A percentile compares a stretch with the other conserved stretches of the same genome.
These are phyloP conservation scores for Diglossa cyanea DNA, from an alignment of 2,797 vertebrate species.

Conservation along the genomic window DNA sequence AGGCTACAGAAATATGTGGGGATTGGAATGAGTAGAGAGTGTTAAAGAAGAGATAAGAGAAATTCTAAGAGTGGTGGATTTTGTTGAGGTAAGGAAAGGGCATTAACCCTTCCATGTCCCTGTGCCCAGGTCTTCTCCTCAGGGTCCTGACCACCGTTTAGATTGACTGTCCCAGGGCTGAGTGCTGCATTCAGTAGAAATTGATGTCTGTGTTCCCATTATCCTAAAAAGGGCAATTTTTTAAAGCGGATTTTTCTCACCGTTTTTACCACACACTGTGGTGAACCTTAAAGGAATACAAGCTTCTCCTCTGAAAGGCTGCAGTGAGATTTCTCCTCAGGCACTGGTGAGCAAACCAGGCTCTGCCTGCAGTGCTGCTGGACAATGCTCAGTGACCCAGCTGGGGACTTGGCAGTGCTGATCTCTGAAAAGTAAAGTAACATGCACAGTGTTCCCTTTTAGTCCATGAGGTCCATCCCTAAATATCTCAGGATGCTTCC, in stretches of 20 bases:
- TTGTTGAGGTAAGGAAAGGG: not conserved
- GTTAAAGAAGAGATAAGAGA: not conserved
- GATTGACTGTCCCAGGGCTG: not conserved
- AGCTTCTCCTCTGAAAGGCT: not conserved
- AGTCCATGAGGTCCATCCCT: not conserved
- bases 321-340: not conserved
- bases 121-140: not conserved
- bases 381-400: not conserved
- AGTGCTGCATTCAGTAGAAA: not conserved
- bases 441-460: not conserved
- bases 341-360: not conserved
- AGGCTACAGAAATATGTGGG: not conserved
- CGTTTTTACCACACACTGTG: not conserved
- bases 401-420: not conserved
- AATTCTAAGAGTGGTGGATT: not conserved
- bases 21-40: not conserved
- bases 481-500: not conserved
- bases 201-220: not conserved
- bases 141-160: not conserved
- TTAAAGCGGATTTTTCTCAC: not conserved
- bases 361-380: not conserved
- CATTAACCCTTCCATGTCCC: not conserved
- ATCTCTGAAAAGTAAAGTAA: not conserved
- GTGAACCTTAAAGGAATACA: not conserved
- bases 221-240: not conserved